Evolutionary conservation across 2,888 invertebrate genomes (phyloP).

Genomic region (Keiferia lycopersicella): DNA sequence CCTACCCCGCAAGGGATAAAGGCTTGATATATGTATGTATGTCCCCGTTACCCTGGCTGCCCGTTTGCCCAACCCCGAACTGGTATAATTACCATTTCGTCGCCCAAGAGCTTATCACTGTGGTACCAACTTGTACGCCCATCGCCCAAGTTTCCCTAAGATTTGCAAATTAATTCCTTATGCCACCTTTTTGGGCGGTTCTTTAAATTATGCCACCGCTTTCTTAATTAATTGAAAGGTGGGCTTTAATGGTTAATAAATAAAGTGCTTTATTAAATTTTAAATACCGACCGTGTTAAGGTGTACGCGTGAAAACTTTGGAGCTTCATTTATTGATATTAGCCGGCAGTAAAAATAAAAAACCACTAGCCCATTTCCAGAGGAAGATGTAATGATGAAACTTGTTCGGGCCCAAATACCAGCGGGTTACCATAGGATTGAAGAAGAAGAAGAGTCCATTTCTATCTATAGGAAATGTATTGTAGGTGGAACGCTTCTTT

Average conservation of each 20-base stretch:
- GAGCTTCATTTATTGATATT: no score
- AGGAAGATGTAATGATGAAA: no score
- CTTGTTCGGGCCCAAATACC: no score
- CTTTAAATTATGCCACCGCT: slow-evolving; percentile 12
- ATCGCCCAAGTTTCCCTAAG: slow-evolving; percentile 58
- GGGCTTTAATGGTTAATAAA: slow-evolving; percentile 17
- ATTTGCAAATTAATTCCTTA: slow-evolving; percentile 67
- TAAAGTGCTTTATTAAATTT: slow-evolving; percentile 5
- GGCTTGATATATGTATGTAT: no score
- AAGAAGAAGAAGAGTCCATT: no score
- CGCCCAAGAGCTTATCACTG: slow-evolving; percentile 46
- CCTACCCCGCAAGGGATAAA: no score
- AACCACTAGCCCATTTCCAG: no score
- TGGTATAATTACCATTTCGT: slow-evolving; percentile 60
- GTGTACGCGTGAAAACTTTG: not conserved
- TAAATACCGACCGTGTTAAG: not conserved
- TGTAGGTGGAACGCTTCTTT: no score
- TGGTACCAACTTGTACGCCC: slow-evolving; percentile 41
- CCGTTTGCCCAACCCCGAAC: slow-evolving; percentile 33
- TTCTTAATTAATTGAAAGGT: slow-evolving; percentile 17
- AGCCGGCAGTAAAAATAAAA: no score
- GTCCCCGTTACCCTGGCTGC: not conserved
- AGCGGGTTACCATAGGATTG: no score
- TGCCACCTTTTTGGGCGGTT: slow-evolving; percentile 26
- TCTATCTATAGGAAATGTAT: no score